phyloP scores from a whole-genome alignment of 2,113 vertebrate species.

The Mellivora capensis region DNA sequence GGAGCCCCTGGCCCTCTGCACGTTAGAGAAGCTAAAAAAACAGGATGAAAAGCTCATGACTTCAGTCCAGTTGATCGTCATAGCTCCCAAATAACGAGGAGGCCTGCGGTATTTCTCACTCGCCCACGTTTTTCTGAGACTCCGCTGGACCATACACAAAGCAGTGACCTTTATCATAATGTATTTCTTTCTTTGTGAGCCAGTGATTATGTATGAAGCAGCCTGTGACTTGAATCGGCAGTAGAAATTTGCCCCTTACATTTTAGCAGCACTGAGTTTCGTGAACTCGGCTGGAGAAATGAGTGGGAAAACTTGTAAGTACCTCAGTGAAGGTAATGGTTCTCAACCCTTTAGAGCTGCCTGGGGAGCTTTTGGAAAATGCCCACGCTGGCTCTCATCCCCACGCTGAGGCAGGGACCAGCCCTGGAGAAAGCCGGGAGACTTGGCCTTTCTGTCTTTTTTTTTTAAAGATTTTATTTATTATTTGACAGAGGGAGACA shows the following conservation, averaged over 20 bases:
- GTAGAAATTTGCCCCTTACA: background rate
- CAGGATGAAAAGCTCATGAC: background rate
- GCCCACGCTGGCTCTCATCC: rapidly evolving
- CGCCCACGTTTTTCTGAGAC: background rate
- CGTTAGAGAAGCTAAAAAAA: background rate
- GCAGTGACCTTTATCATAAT: background rate
- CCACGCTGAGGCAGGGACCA: too few species aligned
- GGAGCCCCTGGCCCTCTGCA: rapidly evolving
- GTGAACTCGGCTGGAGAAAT: background rate
- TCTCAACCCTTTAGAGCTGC: background rate
- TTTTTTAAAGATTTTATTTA: too few species aligned
- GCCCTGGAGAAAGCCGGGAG: background rate
- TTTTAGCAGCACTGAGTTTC: background rate
- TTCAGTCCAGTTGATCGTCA: background rate
- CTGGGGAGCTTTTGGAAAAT: background rate
- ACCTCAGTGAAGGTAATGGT: background rate
- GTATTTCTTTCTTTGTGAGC: background rate
- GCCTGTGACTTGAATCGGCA: background rate
- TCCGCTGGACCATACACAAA: background rate
- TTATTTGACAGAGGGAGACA: background rate
- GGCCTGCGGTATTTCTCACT: background rate
- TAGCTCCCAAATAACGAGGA: background rate
- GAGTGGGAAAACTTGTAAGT: background rate
- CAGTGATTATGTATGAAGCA: background rate
- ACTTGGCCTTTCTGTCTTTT: background rate